These are phyloP conservation scores for Enteromius paludinosus DNA, from an alignment of 2,797 vertebrate genomes.

Conservation along the genomic window DNA sequence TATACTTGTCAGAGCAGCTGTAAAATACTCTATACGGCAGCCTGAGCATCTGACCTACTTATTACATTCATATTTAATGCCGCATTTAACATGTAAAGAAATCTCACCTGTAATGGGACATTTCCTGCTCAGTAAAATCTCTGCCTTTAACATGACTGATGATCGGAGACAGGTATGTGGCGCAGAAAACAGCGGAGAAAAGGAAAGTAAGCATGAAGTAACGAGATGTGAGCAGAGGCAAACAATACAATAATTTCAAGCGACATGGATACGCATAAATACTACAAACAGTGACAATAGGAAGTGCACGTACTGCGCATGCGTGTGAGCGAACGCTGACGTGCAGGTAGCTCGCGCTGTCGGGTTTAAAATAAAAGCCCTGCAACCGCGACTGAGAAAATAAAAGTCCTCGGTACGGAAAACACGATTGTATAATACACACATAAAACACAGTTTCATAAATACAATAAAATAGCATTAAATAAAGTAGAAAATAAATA, in stretches of 20 bases:
- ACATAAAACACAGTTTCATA: not conserved
- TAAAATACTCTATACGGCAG: not conserved
- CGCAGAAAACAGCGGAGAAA: slow-evolving; percentile 59
- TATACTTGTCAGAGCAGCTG: not conserved
- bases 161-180: slow-evolving; percentile 51
- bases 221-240: slow-evolving; percentile 18
- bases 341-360: not conserved
- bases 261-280: slow-evolving; percentile 16
- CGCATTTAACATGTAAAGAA: not conserved
- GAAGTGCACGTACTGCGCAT: slow-evolving; percentile 42
- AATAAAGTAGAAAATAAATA: not conserved
- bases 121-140: slow-evolving; percentile 62
- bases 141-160: slow-evolving; percentile 57
- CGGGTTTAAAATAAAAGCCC: slow-evolving; percentile 25
- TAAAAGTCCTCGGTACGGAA: not conserved
- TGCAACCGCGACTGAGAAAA: fast-evolving
- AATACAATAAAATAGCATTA: not conserved
- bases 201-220: slow-evolving; percentile 66
- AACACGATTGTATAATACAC: not conserved
- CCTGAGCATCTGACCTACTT: not conserved
- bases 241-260: slow-evolving; percentile 1
- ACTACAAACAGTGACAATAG: slow-evolving; percentile 14
- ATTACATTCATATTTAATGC: not conserved
- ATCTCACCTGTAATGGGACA: slow-evolving; percentile 67
- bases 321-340: slow-evolving; percentile 30